phyloP scores from a whole-genome alignment of 1,140 invertebrate genomes.

The Drosophila baimaii region DNA sequence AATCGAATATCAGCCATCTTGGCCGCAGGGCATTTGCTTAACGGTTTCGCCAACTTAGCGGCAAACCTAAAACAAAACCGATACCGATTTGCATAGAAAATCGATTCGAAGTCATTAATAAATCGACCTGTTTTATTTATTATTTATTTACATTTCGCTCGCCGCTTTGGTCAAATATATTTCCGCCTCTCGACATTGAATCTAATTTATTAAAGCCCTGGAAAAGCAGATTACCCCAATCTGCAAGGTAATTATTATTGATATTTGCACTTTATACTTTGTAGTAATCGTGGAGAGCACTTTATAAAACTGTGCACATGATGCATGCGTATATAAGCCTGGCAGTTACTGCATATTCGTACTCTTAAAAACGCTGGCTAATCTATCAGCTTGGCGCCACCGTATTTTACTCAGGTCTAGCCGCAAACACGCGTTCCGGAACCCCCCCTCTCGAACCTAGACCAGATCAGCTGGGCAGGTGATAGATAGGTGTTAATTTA shows the following conservation, averaged over 20 bases:
- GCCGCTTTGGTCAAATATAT: conserved; percentile 58
- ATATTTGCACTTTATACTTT: neutral
- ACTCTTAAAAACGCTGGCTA: neutral
- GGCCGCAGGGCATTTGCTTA: conserved; percentile 51
- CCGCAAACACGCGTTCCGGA: conserved; percentile 11
- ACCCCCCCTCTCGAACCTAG: neutral
- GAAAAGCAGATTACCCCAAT: neutral
- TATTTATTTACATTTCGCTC: conserved; percentile 67
- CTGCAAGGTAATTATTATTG: conserved; percentile 1
- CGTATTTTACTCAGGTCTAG: conserved; percentile 14
- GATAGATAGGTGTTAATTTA: conserved; percentile 67
- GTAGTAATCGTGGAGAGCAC: neutral
- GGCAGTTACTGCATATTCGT: neutral
- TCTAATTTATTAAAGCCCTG: conserved; percentile 19
- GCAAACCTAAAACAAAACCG: conserved; percentile 40
- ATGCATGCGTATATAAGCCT: neutral
- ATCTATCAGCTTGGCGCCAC: neutral
- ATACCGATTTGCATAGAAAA: conserved; percentile 70
- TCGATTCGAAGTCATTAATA: conserved; percentile 76
- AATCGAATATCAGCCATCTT: conserved; percentile 51
- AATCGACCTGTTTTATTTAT: conserved; percentile 79
- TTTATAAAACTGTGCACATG: conserved; percentile 4
- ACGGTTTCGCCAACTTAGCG: conserved; percentile 47
- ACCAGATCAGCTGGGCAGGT: conserved; percentile 38
- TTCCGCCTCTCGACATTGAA: conserved; percentile 58